These are phyloP conservation scores for Tragelaphus buxtoni DNA, from an alignment of 2,113 vertebrate species.

Conservation along the genomic window DNA sequence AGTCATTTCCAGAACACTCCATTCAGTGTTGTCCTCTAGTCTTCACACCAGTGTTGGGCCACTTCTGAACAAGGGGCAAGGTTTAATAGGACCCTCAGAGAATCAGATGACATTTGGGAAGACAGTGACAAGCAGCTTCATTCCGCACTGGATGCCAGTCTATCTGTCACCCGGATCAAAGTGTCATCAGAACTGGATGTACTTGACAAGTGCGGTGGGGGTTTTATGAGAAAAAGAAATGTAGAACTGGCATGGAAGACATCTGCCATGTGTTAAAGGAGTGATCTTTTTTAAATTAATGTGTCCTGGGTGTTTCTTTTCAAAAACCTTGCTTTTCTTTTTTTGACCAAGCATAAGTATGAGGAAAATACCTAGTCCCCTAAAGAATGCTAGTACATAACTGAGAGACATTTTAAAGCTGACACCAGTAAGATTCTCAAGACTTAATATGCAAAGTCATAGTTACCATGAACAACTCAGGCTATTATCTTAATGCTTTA, in stretches of 20 bases:
- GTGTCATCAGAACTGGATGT: not conserved
- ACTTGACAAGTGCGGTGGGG: not conserved
- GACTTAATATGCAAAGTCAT: conserved; percentile 34
- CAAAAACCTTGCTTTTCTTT: not conserved
- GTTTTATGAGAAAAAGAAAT: conserved; percentile 21
- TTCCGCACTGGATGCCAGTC: not conserved
- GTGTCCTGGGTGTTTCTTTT: not conserved
- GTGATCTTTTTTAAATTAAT: not conserved
- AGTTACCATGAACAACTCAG: conserved; percentile 85
- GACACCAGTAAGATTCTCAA: not conserved
- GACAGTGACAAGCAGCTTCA: not conserved
- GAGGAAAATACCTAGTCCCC: not conserved
- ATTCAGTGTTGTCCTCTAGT: not conserved
- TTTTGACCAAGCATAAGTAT: not conserved
- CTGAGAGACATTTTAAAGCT: not conserved
- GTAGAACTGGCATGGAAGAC: not conserved
- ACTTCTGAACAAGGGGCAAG: not conserved
- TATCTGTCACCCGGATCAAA: not conserved
- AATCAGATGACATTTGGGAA: not conserved
- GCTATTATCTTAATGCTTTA: conserved; percentile 75
- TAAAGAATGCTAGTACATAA: not conserved
- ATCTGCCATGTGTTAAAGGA: not conserved
- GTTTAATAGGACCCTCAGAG: not conserved
- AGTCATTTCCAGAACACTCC: not conserved
- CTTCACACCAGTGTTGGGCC: not conserved